Evolutionary conservation across 1,140 invertebrate species (phyloP).

Genomic region (Drosophila mojavensis): DNA sequence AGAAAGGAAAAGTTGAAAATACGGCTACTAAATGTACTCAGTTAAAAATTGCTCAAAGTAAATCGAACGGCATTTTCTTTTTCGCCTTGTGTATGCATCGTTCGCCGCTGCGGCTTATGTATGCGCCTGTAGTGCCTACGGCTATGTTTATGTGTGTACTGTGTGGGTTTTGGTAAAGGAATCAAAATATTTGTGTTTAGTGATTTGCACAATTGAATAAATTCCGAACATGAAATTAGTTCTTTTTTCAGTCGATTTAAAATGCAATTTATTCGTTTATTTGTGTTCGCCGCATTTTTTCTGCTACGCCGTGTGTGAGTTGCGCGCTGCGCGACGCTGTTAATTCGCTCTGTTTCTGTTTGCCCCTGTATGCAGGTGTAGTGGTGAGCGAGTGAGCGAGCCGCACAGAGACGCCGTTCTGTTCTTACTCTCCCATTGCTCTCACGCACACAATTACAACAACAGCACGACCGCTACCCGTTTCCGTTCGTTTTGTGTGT

Average conservation of each 20-base stretch:
- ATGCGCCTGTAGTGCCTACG: constrained; percentile 8
- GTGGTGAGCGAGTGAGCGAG: constrained; percentile 46
- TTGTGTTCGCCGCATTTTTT: constrained; percentile 36
- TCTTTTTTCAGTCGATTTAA: constrained; percentile 13
- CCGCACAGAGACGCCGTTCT: constrained; percentile 9
- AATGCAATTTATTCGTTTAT: constrained; percentile 51
- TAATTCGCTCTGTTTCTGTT: constrained; percentile 50
- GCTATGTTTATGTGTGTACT: not conserved
- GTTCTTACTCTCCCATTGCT: constrained; percentile 32
- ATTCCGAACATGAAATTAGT: not conserved
- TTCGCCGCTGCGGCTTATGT: constrained; percentile 37
- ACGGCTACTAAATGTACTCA: constrained; percentile 35
- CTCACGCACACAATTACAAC: constrained; percentile 36
- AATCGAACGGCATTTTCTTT: constrained; percentile 46
- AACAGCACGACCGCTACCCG: constrained; percentile 39
- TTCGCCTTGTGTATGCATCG: constrained; percentile 69
- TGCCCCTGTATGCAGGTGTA: constrained; percentile 66
- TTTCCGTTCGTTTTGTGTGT: constrained; percentile 33
- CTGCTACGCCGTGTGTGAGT: constrained; percentile 16
- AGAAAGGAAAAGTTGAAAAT: constrained; percentile 1
- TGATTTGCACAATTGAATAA: constrained; percentile 4
- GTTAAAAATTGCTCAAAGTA: constrained; percentile 12
- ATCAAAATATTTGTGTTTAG: not conserved
- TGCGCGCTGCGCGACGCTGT: constrained; percentile 30
- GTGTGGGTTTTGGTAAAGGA: not conserved